Evolutionary conservation across 1,140 invertebrate species (phyloP), one percentile per base, ranked within the genome.

Genomic region (Hylyphantes graminicola): DNA sequence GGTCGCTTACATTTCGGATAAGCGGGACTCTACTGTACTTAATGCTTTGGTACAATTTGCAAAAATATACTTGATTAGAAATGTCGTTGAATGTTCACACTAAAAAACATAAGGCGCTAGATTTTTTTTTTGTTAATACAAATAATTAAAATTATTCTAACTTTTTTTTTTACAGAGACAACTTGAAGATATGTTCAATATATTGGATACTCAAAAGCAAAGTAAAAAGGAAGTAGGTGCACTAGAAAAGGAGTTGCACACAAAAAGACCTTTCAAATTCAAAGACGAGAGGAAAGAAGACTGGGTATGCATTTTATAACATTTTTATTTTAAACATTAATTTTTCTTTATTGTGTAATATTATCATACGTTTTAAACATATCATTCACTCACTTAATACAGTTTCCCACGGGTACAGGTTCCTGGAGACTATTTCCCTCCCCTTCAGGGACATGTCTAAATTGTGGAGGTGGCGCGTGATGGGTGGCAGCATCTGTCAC

Each of bases 131-230:
- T 59, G 11, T 9, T 59, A n/a, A 59, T 11, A 57, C 55, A 13
- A 59, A 59, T 4, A 13, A 59, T 7, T 3, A 9, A 0, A n/a
- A 13, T n/a, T 4, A 59, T 59, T 12, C n/a, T 57, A 11, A 13
- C 5, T 35, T 65, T 78, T 68, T 53, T 4, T 35, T 35, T 63
- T 63, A 21, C 53, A 81, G 78, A 81, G 68, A 63, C 55, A 81
- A 21, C 11, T 81, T n/a, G 78, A 81, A 55, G 78, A 81, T 17
- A 72, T 81, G 78, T 81, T 72, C 54, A 35, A 81, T 13, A 73
- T 81, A 9, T 19, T 81, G n/a, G 78, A 61, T 9, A 59, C 67
- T 2, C 35, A 65, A 53, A 73, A 63, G 17, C 55, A 61, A 50
- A 72, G 63, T n/a, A 81, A 81, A 63, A 13, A 7, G 0, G 53